These are phyloP conservation scores for Heteromormyrus szaboi DNA, from an alignment of 2,797 vertebrate genomes.

Conservation along the genomic window DNA sequence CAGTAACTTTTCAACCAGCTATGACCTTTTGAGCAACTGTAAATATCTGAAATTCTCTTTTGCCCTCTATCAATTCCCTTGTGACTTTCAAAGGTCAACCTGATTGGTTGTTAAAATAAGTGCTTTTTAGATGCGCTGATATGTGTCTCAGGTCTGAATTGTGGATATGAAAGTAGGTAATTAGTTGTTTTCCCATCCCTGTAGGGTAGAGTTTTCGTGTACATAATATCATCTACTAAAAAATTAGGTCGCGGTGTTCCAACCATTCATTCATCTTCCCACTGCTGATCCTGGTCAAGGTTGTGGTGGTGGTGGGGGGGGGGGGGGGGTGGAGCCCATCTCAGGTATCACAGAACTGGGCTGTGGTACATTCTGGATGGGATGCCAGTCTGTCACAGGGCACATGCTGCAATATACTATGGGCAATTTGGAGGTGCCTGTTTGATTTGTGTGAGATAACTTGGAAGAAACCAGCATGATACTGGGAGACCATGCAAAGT, in stretches of 20 bases:
- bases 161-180: background rate
- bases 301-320: background rate
- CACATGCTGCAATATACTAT: background rate
- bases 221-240: background rate
- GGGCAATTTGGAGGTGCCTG: background rate
- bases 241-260: background rate
- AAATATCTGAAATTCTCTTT: constrained; percentile 2
- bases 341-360: background rate
- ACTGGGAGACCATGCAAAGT: background rate
- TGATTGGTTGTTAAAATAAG: background rate
- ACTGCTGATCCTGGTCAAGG: background rate
- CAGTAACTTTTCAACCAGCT: background rate
- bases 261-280: background rate
- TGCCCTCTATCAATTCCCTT: background rate
- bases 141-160: background rate
- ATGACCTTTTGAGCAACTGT: constrained; percentile 1
- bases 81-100: background rate
- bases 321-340: background rate
- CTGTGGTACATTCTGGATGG: background rate
- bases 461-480: background rate
- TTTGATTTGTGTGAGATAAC: background rate
- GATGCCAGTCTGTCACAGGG: background rate
- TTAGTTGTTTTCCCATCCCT: background rate
- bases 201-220: background rate
- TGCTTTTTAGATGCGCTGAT: background rate